Evolutionary conservation across 2,888 invertebrate genomes (phyloP).

Genomic region (Pseudolycoriella hygida): DNA sequence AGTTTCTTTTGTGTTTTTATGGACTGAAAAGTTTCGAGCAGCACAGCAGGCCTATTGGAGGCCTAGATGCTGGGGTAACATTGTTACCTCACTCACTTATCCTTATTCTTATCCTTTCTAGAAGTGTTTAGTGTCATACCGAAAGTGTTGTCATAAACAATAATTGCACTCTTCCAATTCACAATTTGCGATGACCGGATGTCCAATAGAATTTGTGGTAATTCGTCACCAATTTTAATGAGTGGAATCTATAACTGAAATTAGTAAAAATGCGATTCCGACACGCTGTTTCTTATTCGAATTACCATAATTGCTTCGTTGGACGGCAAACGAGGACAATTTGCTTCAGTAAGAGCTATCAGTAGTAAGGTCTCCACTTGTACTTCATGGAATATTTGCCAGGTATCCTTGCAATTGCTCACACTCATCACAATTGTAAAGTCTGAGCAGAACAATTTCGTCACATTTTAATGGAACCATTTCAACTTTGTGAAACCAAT

Average conservation of each 20-base stretch:
- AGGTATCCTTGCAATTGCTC: slow-evolving; percentile 56
- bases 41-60: no score
- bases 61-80: no score
- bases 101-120: slow-evolving; percentile 14
- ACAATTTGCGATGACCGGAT: slow-evolving; percentile 44
- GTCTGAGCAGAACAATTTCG: no score
- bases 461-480: no score
- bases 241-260: slow-evolving; percentile 34
- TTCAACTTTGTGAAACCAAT: no score
- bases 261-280: slow-evolving; percentile 13
- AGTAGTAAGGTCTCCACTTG: slow-evolving; percentile 46
- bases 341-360: slow-evolving; percentile 58
- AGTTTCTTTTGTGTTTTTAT: no score
- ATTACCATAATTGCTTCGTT: slow-evolving; percentile 44
- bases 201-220: slow-evolving; percentile 62
- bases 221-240: slow-evolving; percentile 47
- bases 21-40: no score
- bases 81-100: neutral
- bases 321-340: slow-evolving; percentile 57
- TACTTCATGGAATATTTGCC: slow-evolving; percentile 46
- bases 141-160: slow-evolving; percentile 55
- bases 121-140: slow-evolving; percentile 29
- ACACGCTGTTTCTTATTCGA: no score
- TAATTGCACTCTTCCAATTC: slow-evolving; percentile 51
- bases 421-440: slow-evolving; percentile 54